Percentiles rank a stretch among this genome's conserved stretches.
phyloP scores from a whole-genome alignment of 53 echinoderm and acorn worm species.

The Apostichopus leukothele region DNA sequence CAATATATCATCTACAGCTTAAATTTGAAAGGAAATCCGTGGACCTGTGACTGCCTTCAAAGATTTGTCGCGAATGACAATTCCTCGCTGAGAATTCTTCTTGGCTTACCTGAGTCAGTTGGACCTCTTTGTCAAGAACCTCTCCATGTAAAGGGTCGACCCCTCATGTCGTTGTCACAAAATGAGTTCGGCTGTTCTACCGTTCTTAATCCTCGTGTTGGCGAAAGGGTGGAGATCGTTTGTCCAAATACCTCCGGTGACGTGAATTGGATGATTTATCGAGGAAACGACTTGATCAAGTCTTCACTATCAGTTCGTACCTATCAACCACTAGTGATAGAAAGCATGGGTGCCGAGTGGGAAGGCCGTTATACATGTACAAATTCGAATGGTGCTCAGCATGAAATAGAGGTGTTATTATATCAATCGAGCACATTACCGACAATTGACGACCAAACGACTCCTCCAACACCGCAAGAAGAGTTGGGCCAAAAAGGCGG shows the following conservation, averaged over 20 bases:
- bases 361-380: conserved; percentile 10
- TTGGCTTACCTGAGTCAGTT: not conserved
- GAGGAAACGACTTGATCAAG: not conserved
- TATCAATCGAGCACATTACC: too few relatives aligned
- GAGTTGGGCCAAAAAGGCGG: too few relatives aligned
- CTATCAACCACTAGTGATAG: not conserved
- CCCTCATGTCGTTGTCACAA: not conserved
- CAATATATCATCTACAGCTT: not conserved
- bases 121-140: not conserved
- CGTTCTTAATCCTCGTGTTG: not conserved
- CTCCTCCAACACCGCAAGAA: too few relatives aligned
- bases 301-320: not conserved
- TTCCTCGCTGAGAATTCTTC: not conserved
- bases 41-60: conserved; percentile 4
- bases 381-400: not conserved
- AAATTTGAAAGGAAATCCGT: conserved; percentile 22
- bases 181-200: not conserved
- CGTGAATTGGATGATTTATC: not conserved
- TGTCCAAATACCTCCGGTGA: not conserved
- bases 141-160: not conserved
- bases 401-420: too few relatives aligned
- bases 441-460: too few relatives aligned
- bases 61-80: not conserved
- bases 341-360: not conserved
- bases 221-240: not conserved